Evolutionary conservation across 2,888 invertebrate genomes (phyloP), one percentile per base, ranked within the genome.

Genomic region (Ligdia adustata): DNA sequence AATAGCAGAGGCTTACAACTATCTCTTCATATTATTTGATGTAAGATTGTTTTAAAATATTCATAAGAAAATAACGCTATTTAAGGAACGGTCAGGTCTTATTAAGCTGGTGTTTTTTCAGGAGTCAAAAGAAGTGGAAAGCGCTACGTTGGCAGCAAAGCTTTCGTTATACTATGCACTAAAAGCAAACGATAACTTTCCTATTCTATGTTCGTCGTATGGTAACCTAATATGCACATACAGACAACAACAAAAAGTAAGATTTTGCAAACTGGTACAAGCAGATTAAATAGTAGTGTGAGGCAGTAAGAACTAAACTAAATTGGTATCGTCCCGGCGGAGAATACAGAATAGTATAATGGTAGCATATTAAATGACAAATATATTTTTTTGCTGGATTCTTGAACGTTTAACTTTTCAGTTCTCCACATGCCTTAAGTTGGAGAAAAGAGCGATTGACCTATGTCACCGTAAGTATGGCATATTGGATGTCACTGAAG

Each of bases 111-210:
- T n/a, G n/a, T 9, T 32, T 16, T 56, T 48, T 0, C 42, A 82
- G 82, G 73, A 72, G 32, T 60, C 57, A 13, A 76, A 75, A 32
- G 80, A 83, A 48, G 16, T 20, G 1, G 62, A 54, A 1, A 89
- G 91, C 34, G 92, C 92, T 0, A 81, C 81, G 33, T 64, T 93
- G 38, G 92, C 92, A 2, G 92, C 93, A 0, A 80, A 91, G 43
- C 92, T 92, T 91, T 82, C 91, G 12, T 66, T 93, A 28, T 89
- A 84, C 38, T 86, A 87, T 47, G 91, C 92, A 0, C 58, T 92
- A 7, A 69, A 81, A 31, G 85, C 91, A 0, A 89, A 88, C 52
- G 82, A 84, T 1, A 90, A 92, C 61, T 92, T 93, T 49, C 71
- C 83, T 0, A 70, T 89, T 0, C 67, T 93, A 1, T 92, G 92